Base-by-base conservation (phyloP, 2,113 vertebrate species). In the Aplodontia rufa region DNA sequence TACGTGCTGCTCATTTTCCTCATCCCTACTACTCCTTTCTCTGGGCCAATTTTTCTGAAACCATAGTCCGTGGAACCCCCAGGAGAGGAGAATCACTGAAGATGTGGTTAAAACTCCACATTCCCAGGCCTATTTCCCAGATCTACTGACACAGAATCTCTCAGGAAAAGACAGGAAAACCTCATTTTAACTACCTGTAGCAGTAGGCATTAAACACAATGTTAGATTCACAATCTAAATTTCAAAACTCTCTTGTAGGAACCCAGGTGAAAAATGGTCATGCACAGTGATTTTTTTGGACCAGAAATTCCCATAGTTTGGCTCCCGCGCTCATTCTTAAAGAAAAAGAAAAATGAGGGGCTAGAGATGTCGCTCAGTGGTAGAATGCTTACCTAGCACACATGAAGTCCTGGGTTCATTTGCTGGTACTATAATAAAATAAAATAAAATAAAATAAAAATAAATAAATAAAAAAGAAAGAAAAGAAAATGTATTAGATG, bases 271-370 rank as follows among this genome's bases (percentile, higher is more conserved):
- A 96, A 90, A 90, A 69, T 24, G 28, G 4, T 8, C 53, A 49
- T 66, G 42, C n/a, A 66, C 24, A 45, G 58, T 12, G 37, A 91
- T 79, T 71, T 79, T 71, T 80, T 7, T 22, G 30, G 66, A 40
- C 35, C 20, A 51, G 13, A 94, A 87, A 55, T 30, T 26, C 20
- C 86, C 75, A 83, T 35, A 58, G 40, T 30, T 4, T 74, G 32
- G 32, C 53, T 75, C 35, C 68, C 45, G 90, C 24, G 28, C 14
- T 93, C 80, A n/a, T 78, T 93, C 62, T 93, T 93, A 87, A 82
- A 80, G 37, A 19, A 66, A 79, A 94, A 88, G 42, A 81, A 78
- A 60, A 26, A 60, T 28, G 58, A 60, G 26, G 24, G 58, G 9
- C 8, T 28, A 9, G 58, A 3, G 58, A 28, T 26, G 24, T 24